Percentiles rank a stretch among this genome's conserved stretches.
These are phyloP conservation scores for Nephrotoma appendiculata DNA, from an alignment of 2,888 invertebrate genomes.

Conservation along the genomic window DNA sequence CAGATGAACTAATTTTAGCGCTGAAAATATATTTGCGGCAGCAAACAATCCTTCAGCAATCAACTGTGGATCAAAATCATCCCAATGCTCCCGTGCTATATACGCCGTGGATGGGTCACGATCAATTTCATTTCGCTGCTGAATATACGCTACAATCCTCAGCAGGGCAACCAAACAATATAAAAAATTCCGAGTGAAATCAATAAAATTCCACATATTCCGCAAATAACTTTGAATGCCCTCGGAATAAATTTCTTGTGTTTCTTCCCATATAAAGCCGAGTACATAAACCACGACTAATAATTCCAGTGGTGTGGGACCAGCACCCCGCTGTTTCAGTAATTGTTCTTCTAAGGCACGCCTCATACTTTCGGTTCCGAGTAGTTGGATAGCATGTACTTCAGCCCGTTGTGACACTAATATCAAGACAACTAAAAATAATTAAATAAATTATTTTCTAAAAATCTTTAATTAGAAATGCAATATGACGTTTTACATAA, in stretches of 20 bases:
- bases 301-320: constrained; percentile 71
- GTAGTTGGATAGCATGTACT: constrained; percentile 53
- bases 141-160: constrained; percentile 54
- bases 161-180: constrained; percentile 62
- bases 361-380: constrained; percentile 57
- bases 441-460: neutral
- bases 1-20: constrained; percentile 78
- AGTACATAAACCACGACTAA: constrained; percentile 72
- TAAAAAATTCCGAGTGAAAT: constrained; percentile 78
- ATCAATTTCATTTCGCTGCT: constrained; percentile 55
- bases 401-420: constrained; percentile 85
- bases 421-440: constrained; percentile 63
- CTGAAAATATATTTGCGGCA: constrained; percentile 88
- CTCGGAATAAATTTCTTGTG: constrained; percentile 75
- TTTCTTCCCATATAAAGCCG: constrained; percentile 85
- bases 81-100: constrained; percentile 75
- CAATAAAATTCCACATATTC: constrained; percentile 95
- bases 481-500: constrained; percentile 51
- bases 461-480: neutral
- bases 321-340: constrained; percentile 64
- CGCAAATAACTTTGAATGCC: constrained; percentile 76
- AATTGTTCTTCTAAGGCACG: constrained; percentile 45
- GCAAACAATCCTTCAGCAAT: constrained; percentile 89
- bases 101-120: constrained; percentile 52
- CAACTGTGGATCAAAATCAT: constrained; percentile 84